phyloP scores from a whole-genome alignment of 2,113 vertebrate species.

The Platysteira castanea region DNA sequence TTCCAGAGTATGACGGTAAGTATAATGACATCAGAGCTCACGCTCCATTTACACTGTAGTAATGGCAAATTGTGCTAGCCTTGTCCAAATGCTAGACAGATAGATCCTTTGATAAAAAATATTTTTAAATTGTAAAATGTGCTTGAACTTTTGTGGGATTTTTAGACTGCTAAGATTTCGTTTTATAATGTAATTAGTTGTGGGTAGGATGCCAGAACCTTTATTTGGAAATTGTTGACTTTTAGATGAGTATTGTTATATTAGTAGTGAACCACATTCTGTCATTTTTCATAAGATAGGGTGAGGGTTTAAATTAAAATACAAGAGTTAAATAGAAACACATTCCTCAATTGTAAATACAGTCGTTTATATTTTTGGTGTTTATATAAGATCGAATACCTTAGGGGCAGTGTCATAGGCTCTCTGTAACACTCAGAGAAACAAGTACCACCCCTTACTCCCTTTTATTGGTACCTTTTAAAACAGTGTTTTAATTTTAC shows the following conservation, averaged over 20 bases:
- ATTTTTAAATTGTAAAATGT: background rate
- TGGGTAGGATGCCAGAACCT: background rate
- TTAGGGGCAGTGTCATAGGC: background rate
- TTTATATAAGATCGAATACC: background rate
- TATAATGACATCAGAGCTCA: background rate
- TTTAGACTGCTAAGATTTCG: background rate
- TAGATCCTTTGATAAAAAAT: background rate
- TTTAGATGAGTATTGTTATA: background rate
- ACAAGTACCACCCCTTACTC: background rate
- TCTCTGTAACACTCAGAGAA: background rate
- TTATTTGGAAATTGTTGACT: background rate
- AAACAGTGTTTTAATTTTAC: background rate
- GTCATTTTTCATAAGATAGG: background rate
- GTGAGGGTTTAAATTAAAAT: background rate
- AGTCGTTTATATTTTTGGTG: background rate
- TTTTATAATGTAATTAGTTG: background rate
- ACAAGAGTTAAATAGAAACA: background rate
- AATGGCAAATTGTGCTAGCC: background rate
- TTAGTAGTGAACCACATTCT: background rate
- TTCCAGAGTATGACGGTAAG: constrained; percentile 94
- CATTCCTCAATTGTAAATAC: background rate
- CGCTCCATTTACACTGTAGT: background rate
- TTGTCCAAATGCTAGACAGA: background rate
- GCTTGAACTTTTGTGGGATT: background rate
- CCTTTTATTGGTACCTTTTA: background rate